These are phyloP conservation scores for Perizoma affinitatum DNA, from an alignment of 2,888 invertebrate genomes.

Conservation along the genomic window DNA sequence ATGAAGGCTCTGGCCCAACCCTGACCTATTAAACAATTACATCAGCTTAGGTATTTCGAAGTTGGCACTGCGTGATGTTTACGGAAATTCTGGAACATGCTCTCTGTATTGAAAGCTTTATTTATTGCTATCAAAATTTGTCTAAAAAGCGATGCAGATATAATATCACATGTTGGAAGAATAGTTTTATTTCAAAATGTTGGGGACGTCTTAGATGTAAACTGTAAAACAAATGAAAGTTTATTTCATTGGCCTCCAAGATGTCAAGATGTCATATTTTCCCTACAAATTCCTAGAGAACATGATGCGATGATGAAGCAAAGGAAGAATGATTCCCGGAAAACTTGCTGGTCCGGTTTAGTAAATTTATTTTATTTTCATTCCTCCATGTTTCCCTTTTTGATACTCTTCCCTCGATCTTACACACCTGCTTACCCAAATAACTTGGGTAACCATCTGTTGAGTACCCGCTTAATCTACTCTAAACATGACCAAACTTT, in stretches of 20 bases:
- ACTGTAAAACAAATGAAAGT: no score
- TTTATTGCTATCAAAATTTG: slow-evolving; percentile 16
- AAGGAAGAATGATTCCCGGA: no score
- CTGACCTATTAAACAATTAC: slow-evolving; percentile 35
- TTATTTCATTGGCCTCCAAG: no score
- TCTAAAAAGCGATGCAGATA: slow-evolving; percentile 17
- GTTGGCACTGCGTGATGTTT: slow-evolving; percentile 27
- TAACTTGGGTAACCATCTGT: slow-evolving; percentile 16
- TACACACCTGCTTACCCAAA: slow-evolving; percentile 16
- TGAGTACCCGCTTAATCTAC: slow-evolving; percentile 25
- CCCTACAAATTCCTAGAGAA: no score
- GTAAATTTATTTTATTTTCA: no score
- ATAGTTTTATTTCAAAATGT: background rate
- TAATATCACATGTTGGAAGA: background rate
- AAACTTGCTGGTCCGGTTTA: no score
- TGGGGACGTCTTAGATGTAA: background rate
- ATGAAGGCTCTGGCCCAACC: slow-evolving; percentile 25
- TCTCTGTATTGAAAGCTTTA: slow-evolving; percentile 3
- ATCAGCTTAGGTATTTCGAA: slow-evolving; percentile 23
- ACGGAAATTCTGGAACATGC: slow-evolving; percentile 8
- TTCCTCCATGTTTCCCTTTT: background rate
- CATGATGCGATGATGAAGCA: no score
- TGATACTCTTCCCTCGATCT: slow-evolving; percentile 2
- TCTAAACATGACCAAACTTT: slow-evolving; percentile 29
- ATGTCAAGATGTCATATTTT: no score